Base-by-base conservation (phyloP, 2,888 invertebrate species). In the Dryobota labecula region DNA sequence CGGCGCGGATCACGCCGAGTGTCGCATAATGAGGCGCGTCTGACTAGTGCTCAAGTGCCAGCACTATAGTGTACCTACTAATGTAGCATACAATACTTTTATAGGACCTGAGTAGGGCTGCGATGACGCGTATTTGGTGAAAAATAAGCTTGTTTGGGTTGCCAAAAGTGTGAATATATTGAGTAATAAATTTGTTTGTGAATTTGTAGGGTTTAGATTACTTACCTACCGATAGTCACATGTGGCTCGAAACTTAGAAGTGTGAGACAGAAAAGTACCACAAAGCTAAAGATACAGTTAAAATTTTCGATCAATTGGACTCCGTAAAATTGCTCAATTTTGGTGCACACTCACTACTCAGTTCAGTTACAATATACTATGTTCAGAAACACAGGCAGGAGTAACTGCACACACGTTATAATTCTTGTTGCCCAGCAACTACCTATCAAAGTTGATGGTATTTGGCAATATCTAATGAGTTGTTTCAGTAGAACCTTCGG, bases 1-100 rank as follows among this genome's bases (percentile, higher is more conserved):
- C 68, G 62, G 57, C 41, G 64, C 24, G 76, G 56, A 58, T 75
- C 63, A 54, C 63, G 66, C 51, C 15, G 62, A 82, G 81, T 62
- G 73, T n/a, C 47, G 67, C 41, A 70, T 82, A 82, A 82, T 84
- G 81, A 82, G 77, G 76, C 45, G 77, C 64, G 69, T 61, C 81
- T 76, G 77, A 76, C 60, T 80, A 60, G 49, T 43, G 70, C 36
- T 65, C 47, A 30, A 80, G 83, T 63, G 45, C n/a, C 24, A 2
- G 20, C 24, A 18, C 72, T 64, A 38, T 63, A 54, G n/a, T 27
- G 20, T 51, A n/a, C 45, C 41, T 41, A 64, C 36, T 73, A 51
- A 51, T 78, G 57, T 41, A 58, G 51, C 18, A 8, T 36, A 30
- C 20, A 27, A n/a, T n/a, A 45, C 58, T 68, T 57, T 27, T 54